Conservation (phyloP, 2,797 vertebrate genomes). For the Pachyuromys duprasi region DNA sequence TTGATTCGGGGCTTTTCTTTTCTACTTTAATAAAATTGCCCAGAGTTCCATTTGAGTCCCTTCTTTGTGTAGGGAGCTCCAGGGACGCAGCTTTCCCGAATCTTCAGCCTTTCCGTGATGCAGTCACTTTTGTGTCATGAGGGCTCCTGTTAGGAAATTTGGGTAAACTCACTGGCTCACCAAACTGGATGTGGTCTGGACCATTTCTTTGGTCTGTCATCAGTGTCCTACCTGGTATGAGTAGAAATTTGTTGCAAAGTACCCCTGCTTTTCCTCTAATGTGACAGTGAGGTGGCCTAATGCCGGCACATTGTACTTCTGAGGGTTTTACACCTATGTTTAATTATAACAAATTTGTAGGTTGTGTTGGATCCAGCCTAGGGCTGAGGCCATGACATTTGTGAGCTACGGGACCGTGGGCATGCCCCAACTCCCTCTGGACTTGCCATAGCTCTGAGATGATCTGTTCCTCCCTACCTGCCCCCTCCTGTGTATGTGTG, state of each 20-base stretch:
- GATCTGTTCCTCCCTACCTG: no score
- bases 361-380: neutral
- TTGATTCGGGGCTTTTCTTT: neutral
- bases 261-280: neutral
- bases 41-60: neutral
- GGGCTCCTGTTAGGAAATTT: neutral
- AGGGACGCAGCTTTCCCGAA: neutral
- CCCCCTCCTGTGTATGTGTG: no score
- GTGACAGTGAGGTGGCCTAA: neutral
- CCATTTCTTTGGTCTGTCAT: no score
- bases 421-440: neutral
- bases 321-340: neutral
- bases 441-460: neutral
- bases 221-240: neutral
- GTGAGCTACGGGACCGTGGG: no score
- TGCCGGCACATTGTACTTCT: neutral
- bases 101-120: neutral
- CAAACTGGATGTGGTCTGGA: neutral
- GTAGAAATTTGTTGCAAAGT: neutral
- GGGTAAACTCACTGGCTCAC: neutral
- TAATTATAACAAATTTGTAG: neutral
- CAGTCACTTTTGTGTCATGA: neutral
- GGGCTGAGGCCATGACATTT: neutral
- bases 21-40: neutral
- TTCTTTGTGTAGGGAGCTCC: neutral